phyloP scores from a whole-genome alignment of 1,140 invertebrate species.

The Drosophila ogumai region DNA sequence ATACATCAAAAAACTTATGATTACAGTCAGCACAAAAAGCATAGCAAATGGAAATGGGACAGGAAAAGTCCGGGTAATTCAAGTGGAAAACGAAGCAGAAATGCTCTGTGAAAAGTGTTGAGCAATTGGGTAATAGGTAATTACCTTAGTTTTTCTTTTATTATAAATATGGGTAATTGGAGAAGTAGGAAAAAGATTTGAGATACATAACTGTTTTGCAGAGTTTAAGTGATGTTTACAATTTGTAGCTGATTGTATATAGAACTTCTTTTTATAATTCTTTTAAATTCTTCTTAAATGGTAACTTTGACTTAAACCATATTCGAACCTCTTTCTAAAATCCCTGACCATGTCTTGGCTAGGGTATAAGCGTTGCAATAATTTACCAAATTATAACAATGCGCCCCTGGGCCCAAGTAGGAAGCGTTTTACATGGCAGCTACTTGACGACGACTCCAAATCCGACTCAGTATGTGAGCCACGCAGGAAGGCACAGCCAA shows the following conservation, averaged over 20 bases:
- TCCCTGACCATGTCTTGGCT: neutral
- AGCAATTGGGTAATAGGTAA: constrained; percentile 16
- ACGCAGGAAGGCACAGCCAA: constrained; percentile 60
- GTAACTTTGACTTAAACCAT: neutral
- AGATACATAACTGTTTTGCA: neutral
- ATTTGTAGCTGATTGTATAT: too few species aligned
- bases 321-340: neutral
- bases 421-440: constrained; percentile 78
- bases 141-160: neutral
- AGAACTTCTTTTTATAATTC: neutral
- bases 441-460: constrained; percentile 63
- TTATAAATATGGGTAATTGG: constrained; percentile 10
- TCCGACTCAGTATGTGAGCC: constrained; percentile 42
- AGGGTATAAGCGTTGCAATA: constrained; percentile 52
- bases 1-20: constrained; percentile 61
- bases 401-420: constrained; percentile 64
- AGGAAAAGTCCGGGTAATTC: constrained; percentile 37
- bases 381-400: constrained; percentile 74
- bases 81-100: constrained; percentile 36
- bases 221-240: neutral
- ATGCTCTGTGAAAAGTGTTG: constrained; percentile 31
- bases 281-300: neutral
- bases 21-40: constrained; percentile 55
- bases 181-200: neutral
- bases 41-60: constrained; percentile 34